Base-by-base conservation (phyloP, 2,888 invertebrate genomes). In the Fragum whitleyi region DNA sequence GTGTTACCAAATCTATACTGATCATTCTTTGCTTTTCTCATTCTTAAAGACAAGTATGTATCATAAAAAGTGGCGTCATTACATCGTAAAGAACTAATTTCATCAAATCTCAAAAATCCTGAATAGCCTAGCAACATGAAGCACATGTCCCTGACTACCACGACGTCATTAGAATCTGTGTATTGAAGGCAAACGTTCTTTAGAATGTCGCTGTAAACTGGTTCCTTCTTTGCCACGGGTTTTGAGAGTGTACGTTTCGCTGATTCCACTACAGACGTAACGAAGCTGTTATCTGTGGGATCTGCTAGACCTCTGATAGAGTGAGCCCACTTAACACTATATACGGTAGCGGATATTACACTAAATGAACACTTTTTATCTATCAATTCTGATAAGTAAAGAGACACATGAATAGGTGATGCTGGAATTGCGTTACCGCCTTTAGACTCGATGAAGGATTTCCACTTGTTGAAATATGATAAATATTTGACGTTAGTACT, bases 231-330 rank as follows among this genome's bases (percentile, higher is more conserved):
- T 7, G 9, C 7, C 0, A 75, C 62, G 21, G 80, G 70, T 70
- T 80, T 78, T 5, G 74, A 68, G 23, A 19, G 39, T 19, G 26
- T 59, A 11, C 82, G 47, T 59, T 85, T 81, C 26, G 82, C 59
- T 7, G 74, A 32, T 28, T 85, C 80, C 16, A 83, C 19, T 32
- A 85, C 65, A 26, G 72, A 78, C 28, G 39, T 80, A 14, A 83
- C 83, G 70, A 80, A 85, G 6, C 55, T 7, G 32, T 85, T 85
- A 11, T 74, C 61, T 0, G 81, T 84, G 16, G 81, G 78, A 76
- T 81, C 78, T 3, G 57, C 9, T 5, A 75, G 28, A 23, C 55
- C 61, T 42, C 47, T 47, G 0, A 81, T 11, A n/a, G 7, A 14
- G 57, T 81, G 75, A 19, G 69, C 75, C 75, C 78, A 81, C 59